Evolutionary conservation across 1,140 invertebrate genomes (phyloP).

Genomic region (Atta texana): DNA sequence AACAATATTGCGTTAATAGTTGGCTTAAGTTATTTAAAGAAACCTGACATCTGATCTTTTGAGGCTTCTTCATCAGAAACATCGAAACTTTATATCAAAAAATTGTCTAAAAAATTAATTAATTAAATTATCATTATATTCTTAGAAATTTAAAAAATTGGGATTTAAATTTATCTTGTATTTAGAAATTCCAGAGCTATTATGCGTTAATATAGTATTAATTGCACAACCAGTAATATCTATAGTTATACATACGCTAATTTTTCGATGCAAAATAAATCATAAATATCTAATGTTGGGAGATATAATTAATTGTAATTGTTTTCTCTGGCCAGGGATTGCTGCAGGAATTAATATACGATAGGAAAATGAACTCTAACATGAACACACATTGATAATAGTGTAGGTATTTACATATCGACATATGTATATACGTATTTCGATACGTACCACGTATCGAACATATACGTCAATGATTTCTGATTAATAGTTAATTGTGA

Average conservation of each 20-base stretch:
- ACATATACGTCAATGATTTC: constrained; percentile 6
- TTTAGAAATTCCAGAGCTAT: background rate
- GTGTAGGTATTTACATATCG: too few relatives aligned
- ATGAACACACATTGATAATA: background rate
- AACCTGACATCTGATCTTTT: background rate
- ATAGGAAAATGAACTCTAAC: background rate
- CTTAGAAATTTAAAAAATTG: background rate
- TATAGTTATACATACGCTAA: background rate
- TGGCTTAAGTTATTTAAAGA: background rate
- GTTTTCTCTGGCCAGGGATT: background rate
- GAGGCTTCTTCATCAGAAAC: background rate
- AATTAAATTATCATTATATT: background rate
- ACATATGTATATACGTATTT: too few relatives aligned
- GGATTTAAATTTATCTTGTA: background rate
- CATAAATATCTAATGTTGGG: background rate
- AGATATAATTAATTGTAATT: constrained; percentile 4
- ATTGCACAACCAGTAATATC: background rate
- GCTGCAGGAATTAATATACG: constrained; percentile 1
- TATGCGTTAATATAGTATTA: background rate
- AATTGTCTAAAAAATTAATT: background rate
- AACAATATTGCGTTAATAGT: background rate
- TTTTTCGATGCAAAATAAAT: constrained; percentile 21
- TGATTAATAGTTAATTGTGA: constrained; percentile 48
- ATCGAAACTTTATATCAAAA: background rate
- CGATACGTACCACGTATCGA: background rate